Evolutionary conservation across 2,113 vertebrate species (phyloP).

Genomic region (Cettia cetti): DNA sequence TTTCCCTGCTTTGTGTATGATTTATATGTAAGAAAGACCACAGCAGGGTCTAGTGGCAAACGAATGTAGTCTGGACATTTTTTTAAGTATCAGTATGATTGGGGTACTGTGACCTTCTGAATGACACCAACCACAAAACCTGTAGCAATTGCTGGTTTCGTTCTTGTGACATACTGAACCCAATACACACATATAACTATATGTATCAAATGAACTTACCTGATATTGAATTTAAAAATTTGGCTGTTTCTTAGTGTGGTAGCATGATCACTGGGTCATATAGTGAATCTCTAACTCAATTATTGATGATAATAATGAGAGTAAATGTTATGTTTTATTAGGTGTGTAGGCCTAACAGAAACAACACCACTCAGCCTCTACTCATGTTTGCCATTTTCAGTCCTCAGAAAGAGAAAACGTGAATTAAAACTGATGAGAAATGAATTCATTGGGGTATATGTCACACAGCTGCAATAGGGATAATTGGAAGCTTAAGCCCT

Average conservation of each 20-base stretch:
- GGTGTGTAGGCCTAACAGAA: neutral
- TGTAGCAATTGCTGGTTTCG: neutral
- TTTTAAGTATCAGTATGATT: neutral
- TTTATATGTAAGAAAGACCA: neutral
- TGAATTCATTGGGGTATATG: neutral
- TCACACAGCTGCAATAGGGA: conserved; percentile 22
- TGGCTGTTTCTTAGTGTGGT: neutral
- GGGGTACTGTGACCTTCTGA: neutral
- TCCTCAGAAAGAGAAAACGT: neutral
- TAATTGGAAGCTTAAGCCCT: conserved; percentile 42
- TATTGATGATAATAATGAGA: neutral
- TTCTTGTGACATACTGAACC: neutral
- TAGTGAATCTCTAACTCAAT: neutral
- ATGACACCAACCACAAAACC: neutral
- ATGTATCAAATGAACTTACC: neutral
- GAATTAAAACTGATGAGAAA: conserved; percentile 41
- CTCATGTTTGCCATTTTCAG: conserved; percentile 13
- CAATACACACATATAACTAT: neutral
- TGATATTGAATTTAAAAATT: neutral
- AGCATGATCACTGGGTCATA: neutral
- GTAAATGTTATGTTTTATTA: conserved; percentile 23
- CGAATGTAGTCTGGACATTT: neutral
- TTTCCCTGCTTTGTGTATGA: neutral
- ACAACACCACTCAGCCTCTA: neutral
- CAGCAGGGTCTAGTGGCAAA: neutral